Conservation (phyloP, 2,888 invertebrate species). For the Lamellibrachia columna region DNA sequence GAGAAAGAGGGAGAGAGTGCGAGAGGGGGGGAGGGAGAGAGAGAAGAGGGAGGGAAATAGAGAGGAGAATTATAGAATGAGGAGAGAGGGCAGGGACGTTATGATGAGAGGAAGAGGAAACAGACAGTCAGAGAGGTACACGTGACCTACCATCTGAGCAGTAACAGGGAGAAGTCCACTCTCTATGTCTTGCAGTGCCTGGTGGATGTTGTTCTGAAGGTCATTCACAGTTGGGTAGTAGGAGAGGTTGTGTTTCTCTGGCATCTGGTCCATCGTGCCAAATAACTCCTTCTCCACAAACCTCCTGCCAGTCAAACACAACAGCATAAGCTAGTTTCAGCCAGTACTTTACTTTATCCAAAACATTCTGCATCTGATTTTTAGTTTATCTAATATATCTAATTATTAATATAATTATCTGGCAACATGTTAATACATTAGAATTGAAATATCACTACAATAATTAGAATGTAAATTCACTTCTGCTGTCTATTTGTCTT, state of each 20-base stretch:
- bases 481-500: no score
- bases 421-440: no score
- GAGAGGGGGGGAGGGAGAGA: background rate
- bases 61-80: background rate
- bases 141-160: slow-evolving; percentile 35
- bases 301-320: slow-evolving; percentile 45
- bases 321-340: background rate
- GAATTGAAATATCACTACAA: no score
- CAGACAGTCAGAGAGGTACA: no score
- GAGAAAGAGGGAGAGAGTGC: no score
- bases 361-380: background rate
- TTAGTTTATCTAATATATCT: no score
- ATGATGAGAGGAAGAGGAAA: background rate
- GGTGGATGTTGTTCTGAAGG: slow-evolving; percentile 65
- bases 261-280: slow-evolving; percentile 38
- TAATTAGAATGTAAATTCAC: no score
- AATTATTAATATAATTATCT: no score
- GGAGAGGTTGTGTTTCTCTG: slow-evolving; percentile 61
- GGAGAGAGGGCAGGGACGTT: background rate
- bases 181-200: slow-evolving; percentile 62
- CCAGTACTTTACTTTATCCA: no score
- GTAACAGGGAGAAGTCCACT: slow-evolving; percentile 58
- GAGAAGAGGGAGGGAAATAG: background rate
- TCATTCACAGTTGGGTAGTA: slow-evolving; percentile 65
- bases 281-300: slow-evolving; percentile 57